phyloP scores from a whole-genome alignment of 1,140 invertebrate genomes.

The Cylas formicarius region DNA sequence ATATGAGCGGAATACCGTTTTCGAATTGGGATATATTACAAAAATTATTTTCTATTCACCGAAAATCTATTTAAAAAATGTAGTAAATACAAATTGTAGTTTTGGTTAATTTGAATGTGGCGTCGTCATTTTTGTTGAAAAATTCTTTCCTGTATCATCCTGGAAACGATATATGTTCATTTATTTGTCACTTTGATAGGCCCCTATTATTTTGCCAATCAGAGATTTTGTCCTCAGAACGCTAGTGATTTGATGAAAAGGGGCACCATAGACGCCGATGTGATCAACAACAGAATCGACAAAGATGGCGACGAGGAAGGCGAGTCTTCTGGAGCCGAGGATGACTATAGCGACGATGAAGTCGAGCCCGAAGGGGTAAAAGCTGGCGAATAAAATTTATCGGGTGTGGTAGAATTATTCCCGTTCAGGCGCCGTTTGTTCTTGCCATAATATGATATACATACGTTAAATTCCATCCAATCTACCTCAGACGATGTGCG shows the following conservation, averaged over 20 bases:
- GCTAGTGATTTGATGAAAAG: constrained; percentile 37
- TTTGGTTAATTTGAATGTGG: no score
- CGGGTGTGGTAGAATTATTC: constrained; percentile 16
- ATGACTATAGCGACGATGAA: constrained; percentile 42
- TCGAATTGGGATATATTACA: no score
- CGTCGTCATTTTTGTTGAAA: no score
- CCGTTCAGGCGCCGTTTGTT: constrained; percentile 18
- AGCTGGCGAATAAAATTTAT: constrained; percentile 35
- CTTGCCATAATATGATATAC: constrained; percentile 25
- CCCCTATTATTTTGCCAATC: no score
- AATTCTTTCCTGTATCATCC: no score
- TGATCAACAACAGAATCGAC: constrained; percentile 32
- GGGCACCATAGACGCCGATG: constrained; percentile 32
- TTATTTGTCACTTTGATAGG: no score
- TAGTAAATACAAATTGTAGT: no score
- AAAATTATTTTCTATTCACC: no score
- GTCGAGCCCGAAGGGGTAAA: constrained; percentile 37
- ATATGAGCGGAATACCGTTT: no score
- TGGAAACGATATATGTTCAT: no score
- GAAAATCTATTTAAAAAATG: no score
- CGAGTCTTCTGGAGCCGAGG: constrained; percentile 37
- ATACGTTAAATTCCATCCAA: constrained; percentile 42
- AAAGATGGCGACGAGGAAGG: constrained; percentile 34
- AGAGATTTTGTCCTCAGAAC: no score
- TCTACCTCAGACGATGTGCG: constrained; percentile 38